These are phyloP conservation scores for Calidris pygmaea DNA, from an alignment of 2,113 vertebrate genomes.

Conservation along the genomic window DNA sequence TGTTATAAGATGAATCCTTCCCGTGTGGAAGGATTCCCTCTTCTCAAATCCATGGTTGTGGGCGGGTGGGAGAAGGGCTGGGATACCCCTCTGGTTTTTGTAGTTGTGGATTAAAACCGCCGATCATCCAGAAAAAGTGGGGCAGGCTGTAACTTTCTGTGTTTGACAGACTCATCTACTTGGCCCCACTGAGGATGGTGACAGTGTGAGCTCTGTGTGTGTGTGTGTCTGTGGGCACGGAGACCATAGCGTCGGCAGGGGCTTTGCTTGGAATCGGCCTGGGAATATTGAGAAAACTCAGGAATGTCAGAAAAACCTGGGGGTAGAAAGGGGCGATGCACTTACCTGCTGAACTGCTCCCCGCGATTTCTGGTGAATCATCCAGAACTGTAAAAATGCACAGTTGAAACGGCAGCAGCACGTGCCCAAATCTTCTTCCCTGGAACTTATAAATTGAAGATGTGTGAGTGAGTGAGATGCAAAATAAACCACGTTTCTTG, in stretches of 20 bases:
- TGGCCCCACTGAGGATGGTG: neutral
- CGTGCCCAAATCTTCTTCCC: neutral
- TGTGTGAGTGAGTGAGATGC: neutral
- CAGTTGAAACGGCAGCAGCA: neutral
- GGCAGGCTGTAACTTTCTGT: fast-evolving
- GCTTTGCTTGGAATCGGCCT: neutral
- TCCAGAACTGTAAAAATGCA: fast-evolving
- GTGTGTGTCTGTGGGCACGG: neutral
- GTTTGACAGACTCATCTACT: neutral
- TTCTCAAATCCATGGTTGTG: neutral
- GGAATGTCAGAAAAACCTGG: neutral
- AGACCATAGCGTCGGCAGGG: fast-evolving
- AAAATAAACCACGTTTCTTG: neutral
- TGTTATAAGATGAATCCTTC: neutral
- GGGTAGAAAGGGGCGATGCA: fast-evolving
- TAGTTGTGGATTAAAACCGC: neutral
- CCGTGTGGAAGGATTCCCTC: too few relatives aligned
- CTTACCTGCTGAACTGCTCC: neutral
- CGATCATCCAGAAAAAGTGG: neutral
- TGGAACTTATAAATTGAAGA: neutral
- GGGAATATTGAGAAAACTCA: neutral
- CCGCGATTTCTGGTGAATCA: neutral
- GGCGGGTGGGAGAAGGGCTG: neutral
- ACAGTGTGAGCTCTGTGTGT: neutral
- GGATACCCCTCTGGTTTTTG: neutral